These are phyloP conservation scores for Dolichoris vasculosae DNA, from an alignment of 1,140 invertebrate species.

Conservation along the genomic window DNA sequence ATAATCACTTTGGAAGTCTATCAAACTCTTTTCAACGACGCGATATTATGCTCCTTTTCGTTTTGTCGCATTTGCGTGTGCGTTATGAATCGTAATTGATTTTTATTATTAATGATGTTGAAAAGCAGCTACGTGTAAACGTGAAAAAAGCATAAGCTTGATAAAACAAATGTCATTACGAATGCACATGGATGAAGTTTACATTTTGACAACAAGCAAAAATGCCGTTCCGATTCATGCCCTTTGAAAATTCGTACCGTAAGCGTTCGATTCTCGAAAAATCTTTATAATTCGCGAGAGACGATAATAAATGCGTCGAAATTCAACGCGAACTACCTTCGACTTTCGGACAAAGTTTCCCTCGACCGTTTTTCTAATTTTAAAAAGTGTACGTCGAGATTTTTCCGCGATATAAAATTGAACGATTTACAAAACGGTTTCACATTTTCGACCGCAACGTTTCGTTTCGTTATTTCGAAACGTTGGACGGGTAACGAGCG, in stretches of 20 bases:
- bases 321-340: too few species aligned
- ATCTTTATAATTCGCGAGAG: too few species aligned
- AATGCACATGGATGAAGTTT: background rate
- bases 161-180: background rate
- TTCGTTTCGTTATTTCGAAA: background rate
- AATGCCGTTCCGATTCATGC: background rate
- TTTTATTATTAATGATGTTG: background rate
- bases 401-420: too few species aligned
- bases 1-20: background rate
- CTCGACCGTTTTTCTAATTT: too few species aligned
- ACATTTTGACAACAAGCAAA: background rate
- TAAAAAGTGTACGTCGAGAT: too few species aligned
- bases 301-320: too few species aligned
- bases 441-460: too few species aligned
- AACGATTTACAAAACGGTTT: background rate
- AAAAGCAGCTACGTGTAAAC: background rate
- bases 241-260: background rate
- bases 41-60: background rate
- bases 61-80: background rate
- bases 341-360: too few species aligned
- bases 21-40: background rate
- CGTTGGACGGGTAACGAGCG: background rate
- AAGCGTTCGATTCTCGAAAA: too few species aligned
- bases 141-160: constrained; percentile 21
- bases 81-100: background rate